Conservation (phyloP, 1,140 invertebrate genomes). For the Elysia chlorotica region DNA sequence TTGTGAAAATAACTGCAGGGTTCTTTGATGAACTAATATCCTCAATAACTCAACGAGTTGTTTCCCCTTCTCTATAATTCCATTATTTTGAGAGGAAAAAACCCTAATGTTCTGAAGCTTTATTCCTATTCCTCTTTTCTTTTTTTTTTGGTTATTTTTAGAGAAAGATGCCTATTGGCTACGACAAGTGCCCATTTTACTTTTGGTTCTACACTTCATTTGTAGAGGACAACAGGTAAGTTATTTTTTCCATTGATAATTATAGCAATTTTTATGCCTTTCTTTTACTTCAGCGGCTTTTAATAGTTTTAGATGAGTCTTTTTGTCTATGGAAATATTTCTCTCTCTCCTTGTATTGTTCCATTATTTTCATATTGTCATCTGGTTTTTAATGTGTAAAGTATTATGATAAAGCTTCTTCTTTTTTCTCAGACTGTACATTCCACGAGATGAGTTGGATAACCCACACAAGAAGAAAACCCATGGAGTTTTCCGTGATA, state of each 20-base stretch:
- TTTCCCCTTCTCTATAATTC: too few species aligned
- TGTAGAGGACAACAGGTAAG: slow-evolving; percentile 62
- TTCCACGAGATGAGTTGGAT: slow-evolving; percentile 64
- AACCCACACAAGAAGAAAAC: slow-evolving; percentile 67
- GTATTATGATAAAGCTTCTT: background rate
- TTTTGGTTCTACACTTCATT: slow-evolving; percentile 69
- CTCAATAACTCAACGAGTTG: too few species aligned
- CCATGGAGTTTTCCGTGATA: slow-evolving; percentile 61
- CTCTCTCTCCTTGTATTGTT: background rate
- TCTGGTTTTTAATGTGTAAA: background rate
- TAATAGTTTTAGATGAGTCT: too few species aligned
- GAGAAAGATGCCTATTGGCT: slow-evolving; percentile 64
- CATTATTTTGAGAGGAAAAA: too few species aligned
- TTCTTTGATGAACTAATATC: too few species aligned
- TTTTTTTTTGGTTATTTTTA: slow-evolving; percentile 47
- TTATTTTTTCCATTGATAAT: too few species aligned
- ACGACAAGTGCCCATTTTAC: slow-evolving; percentile 68
- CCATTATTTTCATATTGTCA: background rate
- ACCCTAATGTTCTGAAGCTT: too few species aligned
- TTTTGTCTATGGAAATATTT: background rate
- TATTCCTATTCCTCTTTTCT: too few species aligned
- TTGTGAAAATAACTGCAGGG: too few species aligned
- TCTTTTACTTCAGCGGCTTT: too few species aligned
- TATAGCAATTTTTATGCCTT: too few species aligned
- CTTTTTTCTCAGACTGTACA: slow-evolving; percentile 50